Conservation (phyloP, 2,888 invertebrate species). For the Timema cristinae region DNA sequence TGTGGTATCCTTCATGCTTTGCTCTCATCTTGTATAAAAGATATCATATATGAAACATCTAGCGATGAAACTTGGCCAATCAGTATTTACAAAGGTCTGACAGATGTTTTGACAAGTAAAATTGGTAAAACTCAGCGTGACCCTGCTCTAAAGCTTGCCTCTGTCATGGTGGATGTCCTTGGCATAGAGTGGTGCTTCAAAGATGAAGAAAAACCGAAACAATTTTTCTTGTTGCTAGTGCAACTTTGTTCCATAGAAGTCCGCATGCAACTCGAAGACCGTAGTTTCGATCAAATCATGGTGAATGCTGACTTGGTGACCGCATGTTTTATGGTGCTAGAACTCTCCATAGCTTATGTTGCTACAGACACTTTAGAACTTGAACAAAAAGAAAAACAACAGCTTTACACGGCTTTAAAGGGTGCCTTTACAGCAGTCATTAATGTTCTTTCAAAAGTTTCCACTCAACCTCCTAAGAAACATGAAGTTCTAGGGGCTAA, state of each 20-base stretch:
- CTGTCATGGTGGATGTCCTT: constrained; percentile 72
- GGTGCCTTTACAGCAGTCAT: constrained; percentile 83
- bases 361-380: constrained; percentile 76
- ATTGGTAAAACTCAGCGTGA: constrained; percentile 85
- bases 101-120: constrained; percentile 80
- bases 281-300: constrained; percentile 68
- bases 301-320: constrained; percentile 74
- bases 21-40: constrained; percentile 66
- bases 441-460: constrained; percentile 66
- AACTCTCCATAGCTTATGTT: constrained; percentile 74
- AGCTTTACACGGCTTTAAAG: constrained; percentile 83
- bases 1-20: constrained; percentile 74
- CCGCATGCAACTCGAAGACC: constrained; percentile 88
- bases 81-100: constrained; percentile 75
- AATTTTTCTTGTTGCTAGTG: constrained; percentile 74
- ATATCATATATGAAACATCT: constrained; percentile 58
- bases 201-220: constrained; percentile 72
- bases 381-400: constrained; percentile 87
- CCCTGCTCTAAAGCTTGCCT: constrained; percentile 78
- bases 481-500: constrained; percentile 59
- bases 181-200: constrained; percentile 82
- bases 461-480: constrained; percentile 61
- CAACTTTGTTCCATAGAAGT: constrained; percentile 90
- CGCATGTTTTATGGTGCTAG: constrained; percentile 76
- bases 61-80: constrained; percentile 75